Base-by-base conservation (phyloP, 2,797 vertebrate species). In the Eremophila alpestris region DNA sequence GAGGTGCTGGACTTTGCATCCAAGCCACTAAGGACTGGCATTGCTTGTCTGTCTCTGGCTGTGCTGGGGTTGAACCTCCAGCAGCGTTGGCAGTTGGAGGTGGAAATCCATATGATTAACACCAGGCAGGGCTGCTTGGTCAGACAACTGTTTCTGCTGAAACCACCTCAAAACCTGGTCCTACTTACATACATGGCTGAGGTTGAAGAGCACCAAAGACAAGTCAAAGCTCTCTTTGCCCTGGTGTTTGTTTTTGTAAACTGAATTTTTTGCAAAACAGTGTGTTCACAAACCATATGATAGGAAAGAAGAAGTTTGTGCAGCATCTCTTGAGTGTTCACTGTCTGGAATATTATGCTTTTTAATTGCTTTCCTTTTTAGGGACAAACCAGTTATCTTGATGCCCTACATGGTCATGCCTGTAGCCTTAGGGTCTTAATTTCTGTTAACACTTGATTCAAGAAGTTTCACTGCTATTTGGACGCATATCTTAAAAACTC, bases 401-500 rank as follows among this genome's bases (percentile, higher is more conserved):
- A 67, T 95, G 90, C 51, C 89, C 75, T 80, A 51, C 34, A 13
- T 76, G 48, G 48, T 84, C 69, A 60, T 46, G 29, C 62, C 34
- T 78, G 48, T 93, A 86, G 76, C 92, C 89, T 70, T 70, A 70
- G 62, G 73, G 51, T 76, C 51, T 67, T 76, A 60, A 88, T 94
- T 96, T 94, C 93, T 95, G 2, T 91, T 93, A 88, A 73, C 63
- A 27, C 45, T 86, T 38, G 55, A 76, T 43, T 86, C 82, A 56
- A 34, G 70, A 81, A 83, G 54, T 89, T 96, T 87, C 54, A 40
- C 46, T 92, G 86, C 70, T 92, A 68, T 84, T 89, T 34, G 91
- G 24, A 56, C 45, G 29, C 38, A 12, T 45, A 69, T 94, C 60
- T 94, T 89, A 90, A 95, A 74, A 80, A 84, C 64, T 87, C 55